These are phyloP conservation scores for Thalpophila matura DNA, from an alignment of 2,888 invertebrate genomes.

Conservation along the genomic window DNA sequence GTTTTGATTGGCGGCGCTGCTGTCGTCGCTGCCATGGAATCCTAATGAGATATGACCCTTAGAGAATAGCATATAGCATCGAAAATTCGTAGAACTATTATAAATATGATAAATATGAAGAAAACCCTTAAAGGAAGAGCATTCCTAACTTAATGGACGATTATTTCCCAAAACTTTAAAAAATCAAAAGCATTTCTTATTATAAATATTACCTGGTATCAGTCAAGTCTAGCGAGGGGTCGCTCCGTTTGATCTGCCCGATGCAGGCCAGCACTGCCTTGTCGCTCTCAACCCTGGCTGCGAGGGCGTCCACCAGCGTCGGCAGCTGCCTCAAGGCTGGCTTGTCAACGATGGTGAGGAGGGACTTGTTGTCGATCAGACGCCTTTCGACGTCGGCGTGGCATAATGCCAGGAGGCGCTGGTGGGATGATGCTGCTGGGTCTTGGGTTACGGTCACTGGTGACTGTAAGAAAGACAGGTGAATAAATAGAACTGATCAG, in stretches of 20 bases:
- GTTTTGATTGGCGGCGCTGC: too few species aligned
- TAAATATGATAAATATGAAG: not conserved
- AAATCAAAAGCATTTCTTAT: too few species aligned
- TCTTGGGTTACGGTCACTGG: constrained; percentile 92
- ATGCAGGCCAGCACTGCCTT: constrained; percentile 95
- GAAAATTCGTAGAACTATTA: too few species aligned
- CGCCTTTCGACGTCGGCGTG: constrained; percentile 97
- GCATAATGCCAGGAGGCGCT: constrained; percentile 95
- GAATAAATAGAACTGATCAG: not conserved
- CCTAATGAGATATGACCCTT: too few species aligned
- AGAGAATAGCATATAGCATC: too few species aligned
- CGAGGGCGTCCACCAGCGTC: constrained; percentile 92
- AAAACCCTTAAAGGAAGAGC: not conserved
- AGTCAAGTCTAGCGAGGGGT: constrained; percentile 91
- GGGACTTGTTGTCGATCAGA: constrained; percentile 97
- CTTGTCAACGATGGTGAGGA: constrained; percentile 96
- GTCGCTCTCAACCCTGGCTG: constrained; percentile 96
- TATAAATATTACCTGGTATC: constrained; percentile 92
- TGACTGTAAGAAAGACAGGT: constrained; percentile 72
- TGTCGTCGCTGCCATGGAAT: too few species aligned
- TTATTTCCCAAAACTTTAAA: not conserved
- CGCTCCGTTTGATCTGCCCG: constrained; percentile 92
- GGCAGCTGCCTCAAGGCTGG: constrained; percentile 94
- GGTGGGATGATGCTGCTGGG: constrained; percentile 96
- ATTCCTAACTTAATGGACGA: too few species aligned